Evolutionary conservation across 2,888 invertebrate genomes (phyloP), one percentile per base, ranked within the genome.

Genomic region (Sphaerophoria taeniata): DNA sequence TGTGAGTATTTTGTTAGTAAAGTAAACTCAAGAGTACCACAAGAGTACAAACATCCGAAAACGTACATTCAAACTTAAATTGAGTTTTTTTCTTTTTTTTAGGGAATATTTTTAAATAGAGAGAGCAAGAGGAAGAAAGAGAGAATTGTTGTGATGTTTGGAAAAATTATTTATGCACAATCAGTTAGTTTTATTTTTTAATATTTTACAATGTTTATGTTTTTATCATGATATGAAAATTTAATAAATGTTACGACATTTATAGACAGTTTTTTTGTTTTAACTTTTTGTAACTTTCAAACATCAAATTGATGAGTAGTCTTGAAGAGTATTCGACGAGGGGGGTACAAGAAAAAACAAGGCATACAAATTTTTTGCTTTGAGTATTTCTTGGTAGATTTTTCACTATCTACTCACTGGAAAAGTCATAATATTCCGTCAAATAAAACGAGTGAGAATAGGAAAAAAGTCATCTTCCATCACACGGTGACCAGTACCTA

Each of bases 181-280:
- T 6, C 14, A 49, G 49, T 16, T 7, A 16, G 4, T 49, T 6
- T 7, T 49, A 16, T 33, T 33, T 31, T 53, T 53, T 33, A 31
- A 6, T 31, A 53, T 31, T 31, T 53, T 31, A 53, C 31, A 53
- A 53, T 11, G 31, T 4, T 31, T 53, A 36, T 60, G 24, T 24
- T 60, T 39, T 43, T 60, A 53, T 39, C 34, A 36, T 47, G 11
- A 39, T 69, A 58, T 60, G 43, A 55, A 43, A 34, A 60, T 58
- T 60, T 49, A 7, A 24, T 24, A 58, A 51, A 58, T 36, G 43
- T 33, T 53, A 60, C 51, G 51, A 60, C 58, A 60, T 39, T 39
- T 9, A 60, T 60, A 39, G 58, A 53, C 33, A 55, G 12, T 34
- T 33, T 12, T 6, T 53, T 12, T n/a, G n/a, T n/a, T n/a, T n/a